A percentile compares a stretch with the other conserved stretches of the same genome.
Conservation (phyloP, 2,113 vertebrate genomes). For the Sminthopsis crassicaudata region DNA sequence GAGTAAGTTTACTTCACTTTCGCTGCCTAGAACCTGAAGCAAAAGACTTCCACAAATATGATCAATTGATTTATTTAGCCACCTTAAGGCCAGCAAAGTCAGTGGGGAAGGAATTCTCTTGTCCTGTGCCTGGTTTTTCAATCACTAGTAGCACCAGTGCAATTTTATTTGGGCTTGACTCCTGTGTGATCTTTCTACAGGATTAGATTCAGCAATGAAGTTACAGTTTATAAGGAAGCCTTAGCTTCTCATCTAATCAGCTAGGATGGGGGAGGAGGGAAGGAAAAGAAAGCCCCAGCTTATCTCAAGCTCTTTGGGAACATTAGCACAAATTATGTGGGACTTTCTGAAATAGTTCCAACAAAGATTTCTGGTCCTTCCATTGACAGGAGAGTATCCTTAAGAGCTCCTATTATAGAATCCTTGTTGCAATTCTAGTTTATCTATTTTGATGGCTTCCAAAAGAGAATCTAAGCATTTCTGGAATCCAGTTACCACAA, state of each 20-base stretch:
- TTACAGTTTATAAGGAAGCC: neutral
- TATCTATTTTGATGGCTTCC: neutral
- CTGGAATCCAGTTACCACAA: neutral
- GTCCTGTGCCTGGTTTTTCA: neutral
- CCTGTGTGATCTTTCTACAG: neutral
- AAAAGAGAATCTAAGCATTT: neutral
- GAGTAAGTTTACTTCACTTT: neutral
- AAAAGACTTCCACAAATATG: neutral
- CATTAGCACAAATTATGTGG: neutral
- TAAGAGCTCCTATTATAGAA: neutral
- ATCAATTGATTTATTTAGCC: neutral
- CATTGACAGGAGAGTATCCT: neutral
- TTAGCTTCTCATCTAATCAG: neutral
- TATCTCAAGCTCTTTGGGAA: neutral
- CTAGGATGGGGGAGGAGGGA: too few species aligned
- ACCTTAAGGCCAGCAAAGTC: neutral
- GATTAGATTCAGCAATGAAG: neutral
- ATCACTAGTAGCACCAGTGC: neutral
- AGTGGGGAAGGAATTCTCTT: neutral
- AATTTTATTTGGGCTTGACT: neutral
- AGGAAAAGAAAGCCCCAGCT: neutral
- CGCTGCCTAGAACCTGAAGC: neutral
- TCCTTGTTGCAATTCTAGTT: neutral
- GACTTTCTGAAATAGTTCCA: neutral
- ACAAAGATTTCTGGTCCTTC: neutral